phyloP scores from a whole-genome alignment of 2,888 invertebrate species.

The Gonocerus acuteangulatus region DNA sequence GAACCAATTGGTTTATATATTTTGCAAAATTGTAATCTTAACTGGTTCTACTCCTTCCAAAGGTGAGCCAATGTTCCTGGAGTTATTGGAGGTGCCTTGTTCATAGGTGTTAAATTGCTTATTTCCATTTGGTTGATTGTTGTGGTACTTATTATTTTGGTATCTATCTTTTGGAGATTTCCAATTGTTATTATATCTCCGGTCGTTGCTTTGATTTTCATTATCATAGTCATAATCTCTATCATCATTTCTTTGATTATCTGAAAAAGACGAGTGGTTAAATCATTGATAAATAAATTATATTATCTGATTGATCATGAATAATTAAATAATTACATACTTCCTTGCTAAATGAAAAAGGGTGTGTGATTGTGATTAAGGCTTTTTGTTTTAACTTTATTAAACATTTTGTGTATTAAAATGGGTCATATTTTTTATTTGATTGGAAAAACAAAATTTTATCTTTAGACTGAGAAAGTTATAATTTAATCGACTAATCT shows the following conservation, averaged over 20 bases:
- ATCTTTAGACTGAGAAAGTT: too few species aligned
- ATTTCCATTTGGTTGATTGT: background rate
- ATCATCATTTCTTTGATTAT: conserved; percentile 27
- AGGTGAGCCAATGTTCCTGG: conserved; percentile 44
- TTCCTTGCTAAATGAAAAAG: background rate
- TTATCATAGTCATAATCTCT: conserved; percentile 29
- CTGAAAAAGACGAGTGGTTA: too few species aligned
- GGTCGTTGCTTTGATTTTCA: conserved; percentile 13
- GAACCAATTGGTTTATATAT: background rate
- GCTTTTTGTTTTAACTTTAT: too few species aligned
- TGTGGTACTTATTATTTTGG: background rate
- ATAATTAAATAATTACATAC: background rate
- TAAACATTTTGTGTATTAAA: too few species aligned
- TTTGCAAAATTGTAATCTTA: conserved; percentile 15
- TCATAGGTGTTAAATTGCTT: background rate
- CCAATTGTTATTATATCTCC: conserved; percentile 6
- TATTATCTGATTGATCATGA: background rate
- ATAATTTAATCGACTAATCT: too few species aligned
- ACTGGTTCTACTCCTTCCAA: conserved; percentile 45
- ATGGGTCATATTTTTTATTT: too few species aligned
- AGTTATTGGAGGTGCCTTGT: conserved; percentile 34
- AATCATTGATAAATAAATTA: too few species aligned
- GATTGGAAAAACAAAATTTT: too few species aligned
- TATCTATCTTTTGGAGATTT: conserved; percentile 4
- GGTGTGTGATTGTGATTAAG: too few species aligned